phyloP scores from a whole-genome alignment of 2,113 vertebrate genomes.

The Heteronetta atricapilla region DNA sequence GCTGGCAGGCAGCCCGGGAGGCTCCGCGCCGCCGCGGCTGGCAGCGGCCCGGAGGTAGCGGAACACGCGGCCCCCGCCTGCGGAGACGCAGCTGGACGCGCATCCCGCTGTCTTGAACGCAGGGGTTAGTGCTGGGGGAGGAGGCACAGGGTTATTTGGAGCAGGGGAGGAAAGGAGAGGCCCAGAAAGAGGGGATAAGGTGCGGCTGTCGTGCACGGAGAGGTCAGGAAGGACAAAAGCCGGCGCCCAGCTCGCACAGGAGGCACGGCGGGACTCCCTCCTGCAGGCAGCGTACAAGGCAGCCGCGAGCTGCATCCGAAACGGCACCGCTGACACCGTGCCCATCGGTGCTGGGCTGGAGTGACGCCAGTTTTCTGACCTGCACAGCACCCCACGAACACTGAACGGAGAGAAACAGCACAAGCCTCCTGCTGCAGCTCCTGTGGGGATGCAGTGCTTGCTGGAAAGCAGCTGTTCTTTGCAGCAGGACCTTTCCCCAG shows the following conservation, averaged over 20 bases:
- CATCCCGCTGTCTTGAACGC: neutral
- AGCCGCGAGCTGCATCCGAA: accelerated
- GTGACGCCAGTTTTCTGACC: neutral
- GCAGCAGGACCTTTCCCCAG: neutral
- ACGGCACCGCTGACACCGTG: accelerated
- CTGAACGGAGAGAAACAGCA: neutral
- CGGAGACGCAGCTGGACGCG: neutral
- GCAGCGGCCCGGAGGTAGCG: neutral
- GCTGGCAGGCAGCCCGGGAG: neutral
- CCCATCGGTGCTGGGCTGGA: accelerated
- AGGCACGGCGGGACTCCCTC: neutral
- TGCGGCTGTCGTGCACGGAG: neutral
- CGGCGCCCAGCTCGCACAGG: accelerated
- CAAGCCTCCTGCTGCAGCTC: neutral
- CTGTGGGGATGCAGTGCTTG: neutral
- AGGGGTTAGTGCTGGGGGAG: neutral
- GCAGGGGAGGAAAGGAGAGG: neutral
- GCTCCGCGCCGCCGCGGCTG: neutral
- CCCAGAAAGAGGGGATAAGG: neutral
- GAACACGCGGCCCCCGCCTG: neutral
- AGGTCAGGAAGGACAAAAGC: neutral
- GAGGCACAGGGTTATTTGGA: neutral
- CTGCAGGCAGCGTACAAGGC: neutral
- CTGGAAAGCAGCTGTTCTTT: neutral
- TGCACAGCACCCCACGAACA: neutral